Percentiles rank a stretch among this genome's conserved stretches.
Conservation (phyloP, 30 jellyfish, hydroid and myxozoan genomes). For the Hydra vulgaris region DNA sequence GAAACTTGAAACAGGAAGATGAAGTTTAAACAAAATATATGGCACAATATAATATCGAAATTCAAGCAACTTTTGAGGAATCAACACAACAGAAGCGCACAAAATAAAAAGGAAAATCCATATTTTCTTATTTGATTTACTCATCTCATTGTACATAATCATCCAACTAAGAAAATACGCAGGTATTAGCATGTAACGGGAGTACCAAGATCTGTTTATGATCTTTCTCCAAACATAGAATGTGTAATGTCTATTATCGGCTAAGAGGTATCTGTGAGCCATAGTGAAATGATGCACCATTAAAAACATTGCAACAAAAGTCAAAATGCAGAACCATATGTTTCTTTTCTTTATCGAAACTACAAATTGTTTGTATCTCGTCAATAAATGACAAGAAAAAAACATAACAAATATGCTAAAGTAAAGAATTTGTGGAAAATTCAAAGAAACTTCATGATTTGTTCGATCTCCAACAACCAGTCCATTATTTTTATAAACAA, state of each 20-base stretch:
- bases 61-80: constrained; percentile 89
- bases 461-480: constrained; percentile 95
- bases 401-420: constrained; percentile 50
- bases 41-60: constrained; percentile 78
- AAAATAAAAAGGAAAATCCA: constrained; percentile 36
- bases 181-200: constrained; percentile 47
- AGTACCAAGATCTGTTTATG: constrained; percentile 48
- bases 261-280: constrained; percentile 69
- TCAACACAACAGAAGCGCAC: constrained; percentile 43
- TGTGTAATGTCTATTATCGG: constrained; percentile 90
- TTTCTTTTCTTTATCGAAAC: neutral
- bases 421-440: constrained; percentile 74
- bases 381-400: constrained; percentile 16
- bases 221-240: constrained; percentile 78
- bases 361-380: neutral
- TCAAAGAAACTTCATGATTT: constrained; percentile 68
- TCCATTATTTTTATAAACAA: constrained; percentile 62
- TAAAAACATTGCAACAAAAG: neutral
- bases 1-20: constrained; percentile 28
- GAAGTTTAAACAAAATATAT: constrained; percentile 52
- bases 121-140: constrained; percentile 1
- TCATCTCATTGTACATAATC: constrained; percentile 16
- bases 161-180: constrained; percentile 31
- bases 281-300: constrained; percentile 38
- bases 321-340: neutral